phyloP scores from a whole-genome alignment of 2,113 vertebrate species.

The Hypanus sabinus region DNA sequence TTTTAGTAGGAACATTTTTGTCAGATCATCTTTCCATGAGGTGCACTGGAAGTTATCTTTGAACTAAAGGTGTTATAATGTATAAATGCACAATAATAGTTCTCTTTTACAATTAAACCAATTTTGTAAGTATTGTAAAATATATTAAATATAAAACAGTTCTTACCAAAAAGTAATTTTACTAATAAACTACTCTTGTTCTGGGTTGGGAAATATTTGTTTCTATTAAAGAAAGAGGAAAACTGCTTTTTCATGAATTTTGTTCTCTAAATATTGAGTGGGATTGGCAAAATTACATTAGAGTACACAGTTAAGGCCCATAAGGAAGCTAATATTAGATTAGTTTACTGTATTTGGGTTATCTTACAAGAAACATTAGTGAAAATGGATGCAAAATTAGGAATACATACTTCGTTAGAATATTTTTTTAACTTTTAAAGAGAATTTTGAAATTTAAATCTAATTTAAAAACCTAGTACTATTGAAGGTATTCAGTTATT shows the following conservation, averaged over 20 bases:
- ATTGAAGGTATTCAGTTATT: neutral
- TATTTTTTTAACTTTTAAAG: too few relatives aligned
- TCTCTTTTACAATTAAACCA: neutral
- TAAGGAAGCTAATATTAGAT: neutral
- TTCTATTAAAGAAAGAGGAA: neutral
- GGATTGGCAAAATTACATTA: neutral
- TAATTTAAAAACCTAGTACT: conserved; percentile 34
- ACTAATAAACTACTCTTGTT: neutral
- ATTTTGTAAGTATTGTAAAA: neutral
- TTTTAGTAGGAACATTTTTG: neutral
- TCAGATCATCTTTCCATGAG: neutral
- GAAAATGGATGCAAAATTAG: neutral
- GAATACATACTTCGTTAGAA: neutral
- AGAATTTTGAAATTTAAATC: conserved; percentile 38
- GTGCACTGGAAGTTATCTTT: neutral
- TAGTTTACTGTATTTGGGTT: neutral
- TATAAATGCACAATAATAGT: neutral
- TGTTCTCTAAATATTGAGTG: neutral
- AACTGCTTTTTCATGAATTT: neutral
- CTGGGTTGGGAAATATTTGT: neutral
- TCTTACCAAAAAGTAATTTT: neutral
- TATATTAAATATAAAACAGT: neutral
- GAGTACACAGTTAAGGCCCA: neutral
- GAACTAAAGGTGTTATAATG: neutral
- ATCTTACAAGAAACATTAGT: neutral